Conservation (phyloP, 1,140 invertebrate species). For the Cydia fagiglandana region DNA sequence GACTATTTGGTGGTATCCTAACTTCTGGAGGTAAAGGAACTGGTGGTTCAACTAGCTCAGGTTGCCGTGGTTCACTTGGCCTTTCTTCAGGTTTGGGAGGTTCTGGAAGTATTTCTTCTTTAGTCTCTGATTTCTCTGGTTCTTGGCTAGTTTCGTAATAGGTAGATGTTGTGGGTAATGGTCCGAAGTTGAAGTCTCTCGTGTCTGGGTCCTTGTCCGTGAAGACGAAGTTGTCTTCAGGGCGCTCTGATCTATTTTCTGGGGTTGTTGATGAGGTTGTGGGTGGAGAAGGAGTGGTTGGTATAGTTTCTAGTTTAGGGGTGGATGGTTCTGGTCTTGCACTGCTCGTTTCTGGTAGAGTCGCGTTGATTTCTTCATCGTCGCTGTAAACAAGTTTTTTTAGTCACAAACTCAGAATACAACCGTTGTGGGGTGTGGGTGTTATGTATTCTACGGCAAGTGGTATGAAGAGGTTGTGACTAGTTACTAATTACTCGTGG, state of each 20-base stretch:
- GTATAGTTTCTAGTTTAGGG: background rate
- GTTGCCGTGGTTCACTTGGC: slow-evolving; percentile 35
- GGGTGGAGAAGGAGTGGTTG: slow-evolving; percentile 38
- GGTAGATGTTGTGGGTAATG: slow-evolving; percentile 29
- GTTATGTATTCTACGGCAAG: too few relatives aligned
- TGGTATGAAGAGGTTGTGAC: too few relatives aligned
- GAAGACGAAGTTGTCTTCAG: slow-evolving; percentile 19
- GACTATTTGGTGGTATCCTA: slow-evolving; percentile 38
- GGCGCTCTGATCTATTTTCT: slow-evolving; percentile 24
- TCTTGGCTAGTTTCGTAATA: slow-evolving; percentile 33
- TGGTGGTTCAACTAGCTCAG: slow-evolving; percentile 27
- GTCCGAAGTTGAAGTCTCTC: slow-evolving; percentile 24
- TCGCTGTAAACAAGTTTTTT: slow-evolving; percentile 11
- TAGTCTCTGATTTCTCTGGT: slow-evolving; percentile 36
- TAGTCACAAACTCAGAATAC: too few relatives aligned
- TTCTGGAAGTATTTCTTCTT: slow-evolving; percentile 33
- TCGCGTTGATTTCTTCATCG: slow-evolving; percentile 21
- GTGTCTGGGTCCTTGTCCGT: slow-evolving; percentile 19
- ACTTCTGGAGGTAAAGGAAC: slow-evolving; percentile 28
- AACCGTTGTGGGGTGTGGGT: too few relatives aligned
- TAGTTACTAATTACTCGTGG: too few relatives aligned
- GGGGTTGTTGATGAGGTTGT: slow-evolving; percentile 35
- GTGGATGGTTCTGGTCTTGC: background rate
- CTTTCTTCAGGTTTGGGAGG: background rate
- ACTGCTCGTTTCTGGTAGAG: background rate